Base-by-base conservation (phyloP, 2,888 invertebrate genomes). In the Hydrotaea diabolus region DNA sequence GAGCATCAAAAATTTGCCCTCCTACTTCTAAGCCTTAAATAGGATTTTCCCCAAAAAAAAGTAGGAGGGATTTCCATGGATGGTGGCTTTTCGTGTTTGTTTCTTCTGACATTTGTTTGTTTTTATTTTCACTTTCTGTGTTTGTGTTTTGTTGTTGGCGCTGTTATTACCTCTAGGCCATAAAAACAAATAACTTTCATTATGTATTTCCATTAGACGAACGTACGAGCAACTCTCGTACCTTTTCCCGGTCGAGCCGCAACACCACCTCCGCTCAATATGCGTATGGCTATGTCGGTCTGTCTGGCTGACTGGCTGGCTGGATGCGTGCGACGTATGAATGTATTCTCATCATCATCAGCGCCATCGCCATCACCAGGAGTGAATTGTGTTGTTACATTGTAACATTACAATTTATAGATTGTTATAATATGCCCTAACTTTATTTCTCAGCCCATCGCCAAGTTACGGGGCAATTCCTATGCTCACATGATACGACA, bases 121-220 rank as follows among this genome's bases (percentile, higher is more conserved):
- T 69, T 69, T 69, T 23, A 21, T 69, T 69, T 69, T 69, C 69
- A 69, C 69, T 69, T 59, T 59, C 26, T 17, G 21, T 59, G 55
- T 55, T 55, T 55, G 55, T 39, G 39, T 8, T 69, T 69, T 69
- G 69, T 69, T 21, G 15, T 13, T 85, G 69, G 79, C 59, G 76
- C 77, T 74, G 69, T 82, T 77, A 87, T 86, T 87, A 87, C 87
- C 87, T 87, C 86, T 69, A 86, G 86, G 87, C 87, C 85, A 85
- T 87, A 85, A 86, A 85, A 85, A 80, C 86, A 84, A 87, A 87
- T 86, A 86, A 85, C 81, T 84, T 86, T 83, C 85, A 86, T 86
- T 84, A 86, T 62, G 17, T n/a, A 17, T 79, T 73, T 59, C 66
- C 73, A 82, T 85, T 69, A 69, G 8, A 39, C 39, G 39, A 31